Base-by-base conservation (phyloP, 1,140 invertebrate genomes). In the Saccostrea cuccullata region DNA sequence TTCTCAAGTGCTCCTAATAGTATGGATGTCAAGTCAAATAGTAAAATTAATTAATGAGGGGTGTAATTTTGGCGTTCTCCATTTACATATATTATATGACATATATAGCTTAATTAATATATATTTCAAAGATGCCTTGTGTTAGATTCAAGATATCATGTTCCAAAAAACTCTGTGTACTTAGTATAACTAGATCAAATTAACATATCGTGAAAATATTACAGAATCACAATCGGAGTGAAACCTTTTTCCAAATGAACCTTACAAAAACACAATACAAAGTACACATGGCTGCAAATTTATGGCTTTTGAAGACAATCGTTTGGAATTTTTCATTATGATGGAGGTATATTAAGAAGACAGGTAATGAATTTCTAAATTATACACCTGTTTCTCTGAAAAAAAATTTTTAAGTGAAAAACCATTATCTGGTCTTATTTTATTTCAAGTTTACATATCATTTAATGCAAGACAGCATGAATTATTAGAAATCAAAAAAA, bases 1-100 rank as follows among this genome's bases (percentile, higher is more conserved):
- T 64, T 17, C 58, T n/a, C n/a, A 6, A 64, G 15, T 64, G n/a
- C 58, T 64, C 30, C 58, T 20, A 64, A 64, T 64, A 64, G n/a
- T 64, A 64, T 64, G 15, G 6, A 64, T 64, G 58, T 64, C 58
- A 64, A n/a, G 3, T 5, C 8, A 77, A 77, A 30, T 73, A 77
- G 70, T 77, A 77, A 77, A 77, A 77, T 77, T 36, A 26, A 77
- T 36, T 36, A 77, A 77, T 77, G 70, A 77, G 70, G 23, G 70
- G 30, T 77, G 70, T 77, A 77, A 36, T 77, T 77, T 30, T 77
- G 70, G 26, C 12, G 15, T 26, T 77, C 26, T 30, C 70, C 30
- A 64, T 64, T 77, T 30, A 30, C 13, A 73, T 73, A 77, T 17
- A 77, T 26, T 73, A 26, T 73, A 13, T 30, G 13, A 26, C 67